Evolutionary conservation across 1,140 invertebrate species (phyloP).

Genomic region (Leptinotarsa lineolata): DNA sequence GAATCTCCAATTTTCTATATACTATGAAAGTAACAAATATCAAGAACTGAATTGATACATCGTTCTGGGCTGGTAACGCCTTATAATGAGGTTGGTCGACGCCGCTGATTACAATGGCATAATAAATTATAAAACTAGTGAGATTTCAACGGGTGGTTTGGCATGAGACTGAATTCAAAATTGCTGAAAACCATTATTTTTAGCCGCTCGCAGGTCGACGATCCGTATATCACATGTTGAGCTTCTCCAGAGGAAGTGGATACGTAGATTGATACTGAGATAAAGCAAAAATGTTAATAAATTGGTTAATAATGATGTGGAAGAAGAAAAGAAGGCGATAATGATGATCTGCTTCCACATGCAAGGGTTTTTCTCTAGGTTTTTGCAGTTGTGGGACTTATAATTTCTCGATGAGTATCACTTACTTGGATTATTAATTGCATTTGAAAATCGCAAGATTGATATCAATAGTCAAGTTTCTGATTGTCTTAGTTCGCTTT

Average conservation of each 20-base stretch:
- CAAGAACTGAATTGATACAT: not conserved
- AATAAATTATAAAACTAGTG: not conserved
- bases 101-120: not conserved
- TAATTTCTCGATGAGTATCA: too few species aligned
- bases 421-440: too few species aligned
- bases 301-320: not conserved
- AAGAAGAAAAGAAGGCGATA: not conserved
- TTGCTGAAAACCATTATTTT: constrained; percentile 2
- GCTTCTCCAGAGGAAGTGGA: not conserved
- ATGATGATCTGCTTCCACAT: not conserved
- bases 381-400: not conserved
- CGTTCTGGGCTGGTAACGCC: not conserved
- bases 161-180: constrained; percentile 8
- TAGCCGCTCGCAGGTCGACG: constrained; percentile 7
- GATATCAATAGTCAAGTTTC: too few species aligned
- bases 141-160: constrained; percentile 3
- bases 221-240: not conserved
- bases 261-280: not conserved
- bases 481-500: too few species aligned
- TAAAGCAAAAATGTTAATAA: not conserved
- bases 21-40: too few species aligned
- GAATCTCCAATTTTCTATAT: too few species aligned
- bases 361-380: not conserved
- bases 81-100: not conserved
- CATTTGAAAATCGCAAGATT: too few species aligned